A percentile compares a stretch with the other conserved stretches of the same genome.
phyloP scores from a whole-genome alignment of 2,113 vertebrate genomes.

The Gorsachius goisagi region DNA sequence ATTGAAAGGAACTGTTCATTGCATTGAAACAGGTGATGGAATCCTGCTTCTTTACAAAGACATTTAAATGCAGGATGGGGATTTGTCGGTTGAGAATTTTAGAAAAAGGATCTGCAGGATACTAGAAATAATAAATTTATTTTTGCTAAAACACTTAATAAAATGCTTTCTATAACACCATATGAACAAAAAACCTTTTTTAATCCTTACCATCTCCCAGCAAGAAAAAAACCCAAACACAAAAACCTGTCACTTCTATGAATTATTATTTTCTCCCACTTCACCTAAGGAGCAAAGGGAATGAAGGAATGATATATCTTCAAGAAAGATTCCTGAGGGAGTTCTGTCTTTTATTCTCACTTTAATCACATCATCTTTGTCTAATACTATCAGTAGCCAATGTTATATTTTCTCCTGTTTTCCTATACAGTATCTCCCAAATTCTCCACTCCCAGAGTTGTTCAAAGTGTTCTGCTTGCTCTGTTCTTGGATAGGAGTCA shows the following conservation, averaged over 20 bases:
- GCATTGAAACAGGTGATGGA: background rate
- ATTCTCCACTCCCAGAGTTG: background rate
- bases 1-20: background rate
- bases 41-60: background rate
- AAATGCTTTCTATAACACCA: background rate
- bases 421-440: background rate
- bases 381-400: background rate
- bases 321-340: background rate
- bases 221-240: background rate
- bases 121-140: background rate
- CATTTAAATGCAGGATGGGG: background rate
- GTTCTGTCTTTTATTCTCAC: background rate
- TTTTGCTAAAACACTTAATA: background rate
- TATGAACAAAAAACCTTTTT: background rate
- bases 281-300: background rate
- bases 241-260: background rate
- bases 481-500: background rate
- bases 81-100: background rate
- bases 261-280: background rate
- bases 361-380: slow-evolving; percentile 4
- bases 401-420: background rate
- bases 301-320: background rate
- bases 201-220: background rate
- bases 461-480: background rate
- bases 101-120: background rate